Base-by-base conservation (phyloP, 2,113 vertebrate genomes). In the Notarius quadriscutis region DNA sequence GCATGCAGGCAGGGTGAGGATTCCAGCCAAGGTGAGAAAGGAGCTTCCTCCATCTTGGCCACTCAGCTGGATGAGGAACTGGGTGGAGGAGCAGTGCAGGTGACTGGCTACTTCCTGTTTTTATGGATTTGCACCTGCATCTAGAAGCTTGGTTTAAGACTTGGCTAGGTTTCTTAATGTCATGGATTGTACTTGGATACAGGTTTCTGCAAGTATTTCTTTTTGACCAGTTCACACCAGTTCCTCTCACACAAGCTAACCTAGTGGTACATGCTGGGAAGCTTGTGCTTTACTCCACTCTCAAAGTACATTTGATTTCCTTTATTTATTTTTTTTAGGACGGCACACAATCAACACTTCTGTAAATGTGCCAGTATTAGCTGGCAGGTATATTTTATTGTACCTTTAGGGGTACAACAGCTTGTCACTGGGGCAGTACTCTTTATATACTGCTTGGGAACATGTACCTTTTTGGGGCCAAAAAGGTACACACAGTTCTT, bases 51-150 rank as follows among this genome's bases (percentile, higher is more conserved):
- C 4, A 93, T 97, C 90, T 93, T 98, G 84, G 95, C 94, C 0
- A 91, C 95, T 0, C 94, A 97, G 86, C 92, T 98, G 93, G 97
- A 98, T 65, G 94, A 96, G 41, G 95, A 96, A 83, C 93, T 97
- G 75, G 96, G 96, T 65, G 96, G 97, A 0, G 92, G 84, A 20
- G 95, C 97, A 0, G 96, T 97, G 10, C 97, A 98, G 97, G 97
- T 97, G 93, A 89, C 7, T 22, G 17, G 53, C n/a, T 53, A 78
- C 50, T 77, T 79, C 8, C 7, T 48, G 25, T 57, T n/a, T 30
- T 18, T 17, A 22, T 62, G 30, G 8, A 62, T 58, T 34, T 80
- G 11, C 20, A 22, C 17, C 15, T 55, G 27, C 25, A 30, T 77
- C 20, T 22, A 75, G 22, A 51, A 22, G 4, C 15, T 22, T 50